Evolutionary conservation across 1,140 invertebrate genomes (phyloP), one percentile per base, ranked within the genome.

Genomic region (Camponotus vicinus): DNA sequence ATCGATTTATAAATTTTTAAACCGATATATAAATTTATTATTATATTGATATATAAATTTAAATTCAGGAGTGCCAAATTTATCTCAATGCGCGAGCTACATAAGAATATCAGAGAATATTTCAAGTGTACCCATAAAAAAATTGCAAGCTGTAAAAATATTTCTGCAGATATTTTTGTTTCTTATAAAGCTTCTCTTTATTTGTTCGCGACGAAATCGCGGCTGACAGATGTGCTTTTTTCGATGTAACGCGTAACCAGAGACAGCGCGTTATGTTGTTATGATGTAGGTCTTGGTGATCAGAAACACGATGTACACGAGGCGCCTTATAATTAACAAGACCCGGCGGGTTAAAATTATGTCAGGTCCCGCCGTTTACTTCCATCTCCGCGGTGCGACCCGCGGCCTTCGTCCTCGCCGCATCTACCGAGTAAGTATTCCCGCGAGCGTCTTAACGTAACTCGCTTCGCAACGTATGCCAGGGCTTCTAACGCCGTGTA

Each of bases 391-490:
- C 27, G 49, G 37, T n/a, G 55, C 75, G 59, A 59, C 84, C 78
- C 49, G 59, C 70, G 55, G 61, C 49, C 69, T 70, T 45, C 79
- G 67, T 52, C n/a, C 73, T 75, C 59, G 18, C 34, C 76, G 13
- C 85, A 40, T 79, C 79, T 78, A 52, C 27, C 45, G 69, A 45
- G 78, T 67, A 87, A 90, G 87, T 90, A 86, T 90, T 90, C 89
- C 90, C 89, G 89, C 83, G 89, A 90, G 90, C 86, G 66, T 70
- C 89, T 90, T 91, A 85, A 86, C 89, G 67, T 91, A 89, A 91
- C 85, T 91, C 89, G 70, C 77, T 86, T 85, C 42, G 71, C 76
- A 73, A 88, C 82, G 82, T 89, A 90, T 70, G 79, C 88, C 82
- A 67, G 63, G 34, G 85, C 73, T 86, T 88, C 73, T 86, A 89